Percentiles rank a stretch among this genome's conserved stretches.
Evolutionary conservation across 2,113 vertebrate species (phyloP).

Genomic region (Istiophorus platypterus): DNA sequence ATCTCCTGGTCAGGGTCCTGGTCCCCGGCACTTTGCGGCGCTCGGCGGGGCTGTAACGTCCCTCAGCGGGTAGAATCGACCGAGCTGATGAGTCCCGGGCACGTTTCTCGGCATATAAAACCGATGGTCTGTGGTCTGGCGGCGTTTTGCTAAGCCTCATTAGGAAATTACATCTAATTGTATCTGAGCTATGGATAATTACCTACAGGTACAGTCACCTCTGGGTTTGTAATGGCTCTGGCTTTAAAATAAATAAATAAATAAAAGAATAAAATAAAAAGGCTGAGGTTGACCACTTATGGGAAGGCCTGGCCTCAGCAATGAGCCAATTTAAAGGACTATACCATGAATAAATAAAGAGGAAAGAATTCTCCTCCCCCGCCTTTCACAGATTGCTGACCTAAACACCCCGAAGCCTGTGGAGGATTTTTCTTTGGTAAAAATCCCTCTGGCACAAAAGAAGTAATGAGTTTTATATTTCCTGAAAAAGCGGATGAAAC

Average conservation of each 20-base stretch:
- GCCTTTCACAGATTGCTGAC: background rate
- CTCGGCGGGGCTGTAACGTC: slow-evolving; percentile 6
- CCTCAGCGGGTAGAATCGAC: slow-evolving; percentile 26
- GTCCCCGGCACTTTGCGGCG: background rate
- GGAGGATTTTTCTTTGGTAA: background rate
- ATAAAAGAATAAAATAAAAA: too few relatives aligned
- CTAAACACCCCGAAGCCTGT: background rate
- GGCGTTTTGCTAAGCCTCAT: slow-evolving; percentile 84
- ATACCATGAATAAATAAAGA: background rate
- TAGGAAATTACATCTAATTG: slow-evolving; percentile 82
- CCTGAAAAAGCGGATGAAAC: too few relatives aligned
- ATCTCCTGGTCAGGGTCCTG: slow-evolving; percentile 36
- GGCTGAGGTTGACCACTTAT: background rate
- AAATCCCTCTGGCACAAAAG: background rate
- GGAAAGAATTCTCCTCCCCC: background rate
- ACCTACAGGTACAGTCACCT: slow-evolving; percentile 78
- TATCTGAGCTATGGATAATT: slow-evolving; percentile 87
- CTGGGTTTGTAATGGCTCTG: slow-evolving; percentile 5
- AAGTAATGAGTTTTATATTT: background rate
- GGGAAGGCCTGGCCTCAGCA: background rate
- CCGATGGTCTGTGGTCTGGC: slow-evolving; percentile 59
- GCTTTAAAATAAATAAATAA: too few relatives aligned
- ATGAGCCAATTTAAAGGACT: background rate
- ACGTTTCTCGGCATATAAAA: slow-evolving; percentile 73
- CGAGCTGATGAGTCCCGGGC: slow-evolving; percentile 81